Base-by-base conservation (phyloP, 2,888 invertebrate genomes). In the Caenorhabditis sinica region DNA sequence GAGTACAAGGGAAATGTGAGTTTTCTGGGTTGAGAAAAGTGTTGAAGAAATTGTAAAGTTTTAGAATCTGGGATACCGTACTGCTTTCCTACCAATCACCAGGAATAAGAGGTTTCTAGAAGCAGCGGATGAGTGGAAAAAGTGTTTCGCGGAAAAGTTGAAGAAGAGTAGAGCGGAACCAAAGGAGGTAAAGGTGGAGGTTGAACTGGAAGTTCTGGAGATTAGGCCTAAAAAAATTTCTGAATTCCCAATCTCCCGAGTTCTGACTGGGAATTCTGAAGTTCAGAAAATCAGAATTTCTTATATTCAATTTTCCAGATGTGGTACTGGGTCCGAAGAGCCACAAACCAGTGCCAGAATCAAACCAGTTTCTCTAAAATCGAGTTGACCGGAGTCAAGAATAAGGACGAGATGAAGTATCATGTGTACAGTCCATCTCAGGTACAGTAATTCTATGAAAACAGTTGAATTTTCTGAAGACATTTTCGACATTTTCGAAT, bases 371-470 rank as follows among this genome's bases (percentile, higher is more conserved):
- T 82, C 51, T 82, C 82, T 0, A 68, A 45, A 33, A 82, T 82
- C 43, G 82, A 75, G 9, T n/a, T 82, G 36, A 82, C 74, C 1
- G 82, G 82, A 28, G 73, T 82, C n/a, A 82, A 82, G 28, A 82
- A 82, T 17, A 82, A 76, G 28, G 82, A 82, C 49, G 82, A 82
- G 51, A 76, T 76, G 82, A 82, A 82, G 36, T 82, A 75, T 56
- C 74, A 74, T 51, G 82, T 75, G 9, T 82, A 75, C 65, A 71
- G 74, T 30, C 49, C 73, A 5, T 80, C 80, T 0, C 56, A 72
- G 45, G 71, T 79, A n/a, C 40, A 61, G 30, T 6, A 25, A 17
- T 6, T 25, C 13, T 43, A 23, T 25, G 23, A 30, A 60, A 33
- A 13, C 9, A 5, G 3, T n/a, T 5, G 4, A 30, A 60, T 60